A percentile compares a stretch with the other conserved stretches of the same genome.
phyloP scores from a whole-genome alignment of 1,140 invertebrate species.

The Leptopilina boulardi region DNA sequence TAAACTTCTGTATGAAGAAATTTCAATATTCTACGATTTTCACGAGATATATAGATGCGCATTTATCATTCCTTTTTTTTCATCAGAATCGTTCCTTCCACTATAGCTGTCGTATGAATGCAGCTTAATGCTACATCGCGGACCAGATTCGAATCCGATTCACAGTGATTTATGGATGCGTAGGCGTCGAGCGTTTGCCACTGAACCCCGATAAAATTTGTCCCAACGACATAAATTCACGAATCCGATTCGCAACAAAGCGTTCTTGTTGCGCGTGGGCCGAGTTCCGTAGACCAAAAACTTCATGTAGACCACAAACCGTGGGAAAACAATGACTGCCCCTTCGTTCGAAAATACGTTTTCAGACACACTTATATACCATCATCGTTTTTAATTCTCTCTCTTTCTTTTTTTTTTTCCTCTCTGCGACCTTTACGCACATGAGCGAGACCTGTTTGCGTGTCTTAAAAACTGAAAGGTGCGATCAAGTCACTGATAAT shows the following conservation, averaged over 20 bases:
- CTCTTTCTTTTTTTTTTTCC: background rate
- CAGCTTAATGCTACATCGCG: slow-evolving; percentile 53
- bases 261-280: slow-evolving; percentile 64
- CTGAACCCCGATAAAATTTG: slow-evolving; percentile 76
- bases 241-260: slow-evolving; percentile 68
- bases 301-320: slow-evolving; percentile 48
- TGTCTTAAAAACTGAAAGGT: slow-evolving; percentile 1
- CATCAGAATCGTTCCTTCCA: background rate
- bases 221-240: slow-evolving; percentile 74
- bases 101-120: slow-evolving; percentile 25
- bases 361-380: background rate
- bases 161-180: slow-evolving; percentile 70
- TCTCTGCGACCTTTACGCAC: background rate
- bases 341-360: slow-evolving; percentile 3
- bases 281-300: slow-evolving; percentile 51
- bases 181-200: slow-evolving; percentile 74
- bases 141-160: slow-evolving; percentile 60
- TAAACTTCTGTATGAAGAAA: too few species aligned
- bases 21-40: background rate
- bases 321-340: slow-evolving; percentile 51
- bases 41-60: background rate
- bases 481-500: slow-evolving; percentile 18
- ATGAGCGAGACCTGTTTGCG: background rate
- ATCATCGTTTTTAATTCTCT: slow-evolving; percentile 14
- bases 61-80: background rate